Base-by-base conservation (phyloP, 1,140 invertebrate species). In the Zaprionus inermis region DNA sequence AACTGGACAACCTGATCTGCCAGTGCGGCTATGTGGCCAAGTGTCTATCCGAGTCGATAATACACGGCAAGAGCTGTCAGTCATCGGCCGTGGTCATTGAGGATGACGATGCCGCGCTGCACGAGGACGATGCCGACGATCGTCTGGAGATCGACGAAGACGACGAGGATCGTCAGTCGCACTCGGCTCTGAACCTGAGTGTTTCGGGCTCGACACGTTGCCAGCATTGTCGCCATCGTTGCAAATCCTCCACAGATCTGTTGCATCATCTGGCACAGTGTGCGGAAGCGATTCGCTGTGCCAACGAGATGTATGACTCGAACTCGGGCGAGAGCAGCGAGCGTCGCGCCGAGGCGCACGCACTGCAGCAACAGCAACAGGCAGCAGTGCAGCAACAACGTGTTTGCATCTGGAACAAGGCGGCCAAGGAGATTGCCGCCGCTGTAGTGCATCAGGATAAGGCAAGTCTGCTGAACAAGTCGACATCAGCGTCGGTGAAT, bases 151-250 rank as follows among this genome's bases (percentile, higher is more conserved):
- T 91, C 51, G 72, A 89, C n/a, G 79, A 72, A n/a, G 90, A 91
- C 14, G 85, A 90, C 28, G 82, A 92, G 3, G 79, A 90, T 57
- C 82, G 78, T 44, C 85, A 82, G 20, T 92, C 85, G 46, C 90
- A 79, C 69, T 91, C 89, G 93, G 91, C 72, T 16, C 69, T 79
- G 30, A 91, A 90, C 88, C 71, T 92, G 6, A 88, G 89, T 9
- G 81, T 90, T 0, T 94, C 93, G 56, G 93, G 94, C 65, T 94
- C 95, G n/a, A 96, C 96, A 10, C 93, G 97, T 55, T 98, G 97
- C 91, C 96, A 97, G 90, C 95, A 96, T 80, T 98, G 97, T 88
- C 94, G 96, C 63, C 96, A 96, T 83, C 94, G 96, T 70, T 97
- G 97, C 90, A 97, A 97, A 92, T 96, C 95, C 14, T 96, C 96